Evolutionary conservation across 2,797 vertebrate species (phyloP).

Genomic region (Sebastolobus altivelis): DNA sequence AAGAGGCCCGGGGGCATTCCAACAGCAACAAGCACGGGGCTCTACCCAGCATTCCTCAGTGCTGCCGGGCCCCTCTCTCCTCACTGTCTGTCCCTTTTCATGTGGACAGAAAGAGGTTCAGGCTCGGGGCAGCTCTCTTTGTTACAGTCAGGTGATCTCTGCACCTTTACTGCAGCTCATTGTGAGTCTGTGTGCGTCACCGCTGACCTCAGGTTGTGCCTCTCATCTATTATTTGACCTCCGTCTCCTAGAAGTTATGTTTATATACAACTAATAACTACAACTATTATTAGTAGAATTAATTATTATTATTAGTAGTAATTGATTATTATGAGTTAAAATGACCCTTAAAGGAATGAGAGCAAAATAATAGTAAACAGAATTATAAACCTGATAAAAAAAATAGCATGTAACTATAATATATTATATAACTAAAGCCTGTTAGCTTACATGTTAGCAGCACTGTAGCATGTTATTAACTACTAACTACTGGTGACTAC

Average conservation of each 20-base stretch:
- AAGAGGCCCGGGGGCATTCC: slow-evolving; percentile 68
- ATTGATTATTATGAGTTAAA: too few species aligned
- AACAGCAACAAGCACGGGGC: slow-evolving; percentile 57
- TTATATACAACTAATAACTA: background rate
- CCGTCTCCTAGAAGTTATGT: background rate
- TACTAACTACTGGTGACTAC: too few species aligned
- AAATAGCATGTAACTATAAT: too few species aligned
- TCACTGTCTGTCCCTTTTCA: slow-evolving; percentile 34
- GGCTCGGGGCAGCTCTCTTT: slow-evolving; percentile 4
- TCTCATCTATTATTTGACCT: background rate
- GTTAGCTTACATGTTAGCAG: too few species aligned
- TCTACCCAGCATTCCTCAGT: slow-evolving; percentile 75
- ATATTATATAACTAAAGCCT: too few species aligned
- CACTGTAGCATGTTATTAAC: too few species aligned
- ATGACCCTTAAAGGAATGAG: too few species aligned
- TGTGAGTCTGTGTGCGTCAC: slow-evolving; percentile 5
- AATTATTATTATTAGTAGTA: too few species aligned
- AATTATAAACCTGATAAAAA: too few species aligned
- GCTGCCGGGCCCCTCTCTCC: slow-evolving; percentile 22
- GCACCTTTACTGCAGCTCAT: slow-evolving; percentile 18
- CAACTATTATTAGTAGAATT: too few species aligned
- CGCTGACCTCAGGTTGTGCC: background rate
- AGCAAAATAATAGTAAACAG: too few species aligned
- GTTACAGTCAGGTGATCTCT: slow-evolving; percentile 29
- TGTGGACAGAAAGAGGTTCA: slow-evolving; percentile 11